Base-by-base conservation (phyloP, 2,888 invertebrate genomes). In the Augochlorella aurata region DNA sequence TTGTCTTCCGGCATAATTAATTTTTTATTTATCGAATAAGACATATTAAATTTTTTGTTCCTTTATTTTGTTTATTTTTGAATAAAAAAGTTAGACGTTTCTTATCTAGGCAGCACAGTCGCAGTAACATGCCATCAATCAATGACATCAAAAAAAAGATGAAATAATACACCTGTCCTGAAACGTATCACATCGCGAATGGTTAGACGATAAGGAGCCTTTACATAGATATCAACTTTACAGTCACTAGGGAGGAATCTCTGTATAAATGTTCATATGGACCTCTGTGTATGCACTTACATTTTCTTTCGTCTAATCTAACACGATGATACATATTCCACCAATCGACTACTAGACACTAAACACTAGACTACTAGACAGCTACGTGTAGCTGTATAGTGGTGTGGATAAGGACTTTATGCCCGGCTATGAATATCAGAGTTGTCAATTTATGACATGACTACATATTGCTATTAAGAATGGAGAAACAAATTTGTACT, bases 171-270 rank as follows among this genome's bases (percentile, higher is more conserved):
- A 29, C 16, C 24, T 58, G 29, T 8, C 29, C 2, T 24, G 0
- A 24, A 58, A 24, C 58, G 58, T 29, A 58, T 38, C 38, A 38
- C 38, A 2, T 58, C 58, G 24, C 14, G 58, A 24, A 14, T 24
- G 24, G 14, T 12, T 58, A 14, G 24, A 58, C 7, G 24, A 14
- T 58, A 58, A 24, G 58, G 24, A 58, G 58, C 24, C 7, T 14
- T 24, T 14, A 24, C 24, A 29, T 29, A 29, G 2, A 29, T 58
- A 24, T 58, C 58, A 58, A 14, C 24, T 58, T 58, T 2, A 24
- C 58, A 63, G 38, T 38, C 29, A 63, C 38, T 63, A 63, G 63
- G 38, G 63, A 63, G 63, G 38, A 63, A 63, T 63, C 38, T 63
- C 63, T 63, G 63, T 63, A 63, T 38, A 18, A 7, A 38, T 7